These are phyloP conservation scores for Schizothorax lantsangensis DNA, from an alignment of 2,797 vertebrate species.

Conservation along the genomic window DNA sequence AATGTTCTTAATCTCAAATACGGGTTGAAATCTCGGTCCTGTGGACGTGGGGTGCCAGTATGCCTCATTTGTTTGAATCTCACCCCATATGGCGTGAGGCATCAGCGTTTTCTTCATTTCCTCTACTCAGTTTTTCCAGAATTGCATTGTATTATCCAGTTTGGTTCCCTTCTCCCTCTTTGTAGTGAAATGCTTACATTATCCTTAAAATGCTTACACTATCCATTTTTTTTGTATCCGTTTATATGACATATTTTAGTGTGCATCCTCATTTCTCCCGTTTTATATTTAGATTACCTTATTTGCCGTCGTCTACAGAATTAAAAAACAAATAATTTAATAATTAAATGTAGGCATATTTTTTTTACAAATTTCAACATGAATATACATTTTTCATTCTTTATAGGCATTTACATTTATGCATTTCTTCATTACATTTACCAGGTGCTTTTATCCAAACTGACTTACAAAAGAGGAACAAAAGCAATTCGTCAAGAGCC, in stretches of 20 bases:
- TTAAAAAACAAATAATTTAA: neutral
- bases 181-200: slow-evolving; percentile 5
- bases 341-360: neutral
- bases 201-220: neutral
- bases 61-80: slow-evolving; percentile 76
- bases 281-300: neutral
- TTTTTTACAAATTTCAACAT: neutral
- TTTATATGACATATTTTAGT: neutral
- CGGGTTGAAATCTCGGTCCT: slow-evolving; percentile 68
- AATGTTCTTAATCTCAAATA: slow-evolving; percentile 66
- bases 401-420: neutral
- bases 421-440: neutral
- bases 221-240: neutral
- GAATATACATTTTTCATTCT: neutral
- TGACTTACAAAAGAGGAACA: neutral
- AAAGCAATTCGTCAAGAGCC: neutral
- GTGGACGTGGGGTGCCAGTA: slow-evolving; percentile 71
- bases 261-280: neutral
- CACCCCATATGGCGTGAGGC: slow-evolving; percentile 74
- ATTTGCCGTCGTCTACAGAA: neutral
- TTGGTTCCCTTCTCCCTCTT: neutral
- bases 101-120: slow-evolving; percentile 10
- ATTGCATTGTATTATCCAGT: slow-evolving; percentile 6
- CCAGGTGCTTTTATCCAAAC: neutral
- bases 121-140: slow-evolving; percentile 18